phyloP scores from a whole-genome alignment of 1,140 invertebrate species.

The Brachionus calyciflorus region DNA sequence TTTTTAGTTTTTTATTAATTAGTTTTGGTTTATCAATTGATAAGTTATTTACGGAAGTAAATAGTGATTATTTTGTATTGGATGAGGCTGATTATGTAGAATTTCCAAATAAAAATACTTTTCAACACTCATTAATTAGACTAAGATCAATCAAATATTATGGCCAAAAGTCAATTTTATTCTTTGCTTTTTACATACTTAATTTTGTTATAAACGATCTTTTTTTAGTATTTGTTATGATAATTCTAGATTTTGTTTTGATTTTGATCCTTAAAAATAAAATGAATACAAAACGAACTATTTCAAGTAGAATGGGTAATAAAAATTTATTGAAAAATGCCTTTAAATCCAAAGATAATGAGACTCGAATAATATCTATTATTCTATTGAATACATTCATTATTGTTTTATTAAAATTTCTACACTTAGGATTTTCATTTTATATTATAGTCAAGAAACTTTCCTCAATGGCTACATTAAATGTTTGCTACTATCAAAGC shows the following conservation, averaged over 20 bases:
- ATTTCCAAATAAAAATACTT: not conserved
- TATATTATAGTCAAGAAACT: not conserved
- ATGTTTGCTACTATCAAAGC: not conserved
- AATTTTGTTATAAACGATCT: slow-evolving; percentile 9
- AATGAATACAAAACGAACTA: not conserved
- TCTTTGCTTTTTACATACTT: not conserved
- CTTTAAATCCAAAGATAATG: not conserved
- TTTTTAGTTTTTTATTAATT: not conserved
- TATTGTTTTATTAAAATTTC: not conserved
- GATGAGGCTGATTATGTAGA: slow-evolving; percentile 1
- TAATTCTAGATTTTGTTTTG: not conserved
- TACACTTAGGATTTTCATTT: not conserved
- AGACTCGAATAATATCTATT: not conserved
- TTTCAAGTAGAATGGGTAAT: not conserved
- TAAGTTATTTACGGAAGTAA: not conserved
- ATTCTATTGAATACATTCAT: not conserved
- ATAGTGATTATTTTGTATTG: not conserved
- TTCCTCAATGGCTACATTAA: not conserved
- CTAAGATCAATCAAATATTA: not conserved
- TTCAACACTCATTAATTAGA: not conserved
- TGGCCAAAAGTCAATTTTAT: not conserved
- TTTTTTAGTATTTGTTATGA: not conserved
- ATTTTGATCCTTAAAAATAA: not conserved
- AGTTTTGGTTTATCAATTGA: not conserved
- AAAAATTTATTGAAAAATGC: not conserved